Conservation (phyloP, 2,113 vertebrate species). For the Tenebrosternarchus preto region DNA sequence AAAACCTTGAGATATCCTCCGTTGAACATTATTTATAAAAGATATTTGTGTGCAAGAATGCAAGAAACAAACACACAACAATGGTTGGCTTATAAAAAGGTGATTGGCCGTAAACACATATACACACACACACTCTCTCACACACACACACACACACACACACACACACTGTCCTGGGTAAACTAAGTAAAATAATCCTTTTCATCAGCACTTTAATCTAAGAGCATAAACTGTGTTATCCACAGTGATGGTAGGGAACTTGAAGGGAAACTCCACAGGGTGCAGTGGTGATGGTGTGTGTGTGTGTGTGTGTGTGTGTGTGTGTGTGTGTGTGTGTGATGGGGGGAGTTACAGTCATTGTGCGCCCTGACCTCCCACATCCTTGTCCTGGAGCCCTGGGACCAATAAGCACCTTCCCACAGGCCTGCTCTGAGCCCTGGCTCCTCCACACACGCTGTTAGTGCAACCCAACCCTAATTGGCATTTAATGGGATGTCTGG, state of each 20-base stretch:
- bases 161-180: no score
- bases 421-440: constrained; percentile 62
- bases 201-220: neutral
- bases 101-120: no score
- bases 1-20: neutral
- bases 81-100: no score
- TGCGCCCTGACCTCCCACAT: constrained; percentile 37
- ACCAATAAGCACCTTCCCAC: constrained; percentile 70
- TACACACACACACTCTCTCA: no score
- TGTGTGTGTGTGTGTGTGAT: constrained; percentile 11
- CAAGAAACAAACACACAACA: no score
- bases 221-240: neutral
- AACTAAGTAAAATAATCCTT: neutral
- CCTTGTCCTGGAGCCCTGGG: constrained; percentile 56
- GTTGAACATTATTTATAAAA: no score
- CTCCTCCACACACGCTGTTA: constrained; percentile 61
- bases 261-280: neutral
- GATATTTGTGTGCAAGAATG: no score
- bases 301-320: constrained; percentile 22
- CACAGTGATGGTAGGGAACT: neutral
- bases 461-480: constrained; percentile 67
- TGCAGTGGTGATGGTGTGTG: constrained; percentile 8
- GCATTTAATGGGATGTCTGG: constrained; percentile 72
- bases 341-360: neutral
- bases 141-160: no score